Percentiles rank a stretch among this genome's conserved stretches.
These are phyloP conservation scores for Callocephalon fimbriatum DNA, from an alignment of 2,113 vertebrate genomes.

Conservation along the genomic window DNA sequence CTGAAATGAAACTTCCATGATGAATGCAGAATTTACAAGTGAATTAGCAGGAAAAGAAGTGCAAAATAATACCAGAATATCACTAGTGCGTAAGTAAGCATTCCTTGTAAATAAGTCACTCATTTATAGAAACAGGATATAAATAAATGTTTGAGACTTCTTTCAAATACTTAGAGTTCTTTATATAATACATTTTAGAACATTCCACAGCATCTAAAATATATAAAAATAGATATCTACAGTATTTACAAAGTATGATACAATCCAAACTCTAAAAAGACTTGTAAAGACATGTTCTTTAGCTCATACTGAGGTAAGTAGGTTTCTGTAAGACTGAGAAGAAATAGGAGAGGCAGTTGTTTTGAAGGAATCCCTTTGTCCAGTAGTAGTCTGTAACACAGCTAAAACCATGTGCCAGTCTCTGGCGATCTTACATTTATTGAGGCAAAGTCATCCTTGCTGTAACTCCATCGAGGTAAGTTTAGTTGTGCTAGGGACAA, in stretches of 20 bases:
- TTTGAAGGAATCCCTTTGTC: slow-evolving; percentile 9
- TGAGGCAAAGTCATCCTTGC: slow-evolving; percentile 55
- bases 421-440: not conserved
- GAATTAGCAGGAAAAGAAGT: slow-evolving; percentile 6
- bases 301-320: slow-evolving; percentile 68
- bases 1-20: not conserved
- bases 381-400: not conserved
- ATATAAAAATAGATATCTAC: slow-evolving; percentile 59
- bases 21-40: not conserved
- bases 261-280: slow-evolving; percentile 33
- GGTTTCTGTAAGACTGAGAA: slow-evolving; percentile 58
- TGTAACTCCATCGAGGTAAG: slow-evolving; percentile 53
- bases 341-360: slow-evolving; percentile 9
- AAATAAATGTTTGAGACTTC: slow-evolving; percentile 43
- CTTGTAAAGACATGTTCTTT: slow-evolving; percentile 57
- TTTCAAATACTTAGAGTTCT: slow-evolving; percentile 50
- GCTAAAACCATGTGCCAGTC: not conserved
- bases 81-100: slow-evolving; percentile 29
- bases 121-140: slow-evolving; percentile 30
- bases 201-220: slow-evolving; percentile 52
- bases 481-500: slow-evolving; percentile 5
- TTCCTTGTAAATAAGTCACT: not conserved
- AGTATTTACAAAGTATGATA: slow-evolving; percentile 41
- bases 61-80: slow-evolving; percentile 19
- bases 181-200: slow-evolving; percentile 47